These are phyloP conservation scores for Nanorana parkeri DNA, from an alignment of 2,113 vertebrate species.

Conservation along the genomic window DNA sequence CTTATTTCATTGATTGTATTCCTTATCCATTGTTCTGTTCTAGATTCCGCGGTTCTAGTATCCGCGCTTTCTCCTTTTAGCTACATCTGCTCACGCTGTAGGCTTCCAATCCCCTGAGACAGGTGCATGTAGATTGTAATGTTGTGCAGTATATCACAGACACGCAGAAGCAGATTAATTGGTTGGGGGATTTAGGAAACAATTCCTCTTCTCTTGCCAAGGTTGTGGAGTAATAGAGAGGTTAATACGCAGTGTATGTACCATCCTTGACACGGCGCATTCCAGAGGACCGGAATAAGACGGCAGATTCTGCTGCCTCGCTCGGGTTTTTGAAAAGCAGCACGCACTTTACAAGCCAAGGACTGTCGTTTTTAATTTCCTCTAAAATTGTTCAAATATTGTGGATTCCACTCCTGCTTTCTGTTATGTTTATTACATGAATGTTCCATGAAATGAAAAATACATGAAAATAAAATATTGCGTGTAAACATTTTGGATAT, in stretches of 20 bases:
- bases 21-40: too few relatives aligned
- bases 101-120: background rate
- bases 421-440: too few relatives aligned
- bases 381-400: too few relatives aligned
- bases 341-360: background rate
- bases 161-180: constrained; percentile 24
- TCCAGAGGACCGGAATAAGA: background rate
- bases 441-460: too few relatives aligned
- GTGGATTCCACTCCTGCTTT: too few relatives aligned
- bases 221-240: constrained; percentile 13
- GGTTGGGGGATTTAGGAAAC: constrained; percentile 5
- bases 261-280: constrained; percentile 10
- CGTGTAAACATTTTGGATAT: too few relatives aligned
- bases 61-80: background rate
- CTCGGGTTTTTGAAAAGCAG: background rate
- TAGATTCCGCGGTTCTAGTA: background rate
- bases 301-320: background rate
- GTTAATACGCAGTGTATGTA: constrained; percentile 23
- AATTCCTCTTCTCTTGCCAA: constrained; percentile 26
- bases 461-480: too few relatives aligned
- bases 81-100: background rate
- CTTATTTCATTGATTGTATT: too few relatives aligned
- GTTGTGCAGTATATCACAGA: constrained; percentile 14
- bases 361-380: too few relatives aligned
- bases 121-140: constrained; percentile 21